Base-by-base conservation (phyloP, 2,797 vertebrate species). In the Spea hammondii region DNA sequence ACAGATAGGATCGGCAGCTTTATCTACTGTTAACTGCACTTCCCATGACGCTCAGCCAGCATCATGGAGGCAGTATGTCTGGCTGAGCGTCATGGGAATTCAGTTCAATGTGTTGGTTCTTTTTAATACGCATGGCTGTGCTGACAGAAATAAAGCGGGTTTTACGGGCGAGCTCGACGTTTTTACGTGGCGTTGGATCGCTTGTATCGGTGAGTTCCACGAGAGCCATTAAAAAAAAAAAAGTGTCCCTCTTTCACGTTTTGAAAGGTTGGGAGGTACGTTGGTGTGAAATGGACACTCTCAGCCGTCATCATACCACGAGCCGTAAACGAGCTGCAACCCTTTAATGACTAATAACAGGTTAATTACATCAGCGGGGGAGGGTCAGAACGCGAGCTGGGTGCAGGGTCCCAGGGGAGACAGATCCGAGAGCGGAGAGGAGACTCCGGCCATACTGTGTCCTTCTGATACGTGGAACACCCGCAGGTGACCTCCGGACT, bases 401-500 rank as follows among this genome's bases (percentile, higher is more conserved):
- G 66, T 17, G 48, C 79, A 81, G 47, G 74, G 57, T 45, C 64
- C 74, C 62, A 81, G 64, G 54, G 9, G 4, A 4, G 74, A 67
- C 54, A 64, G 17, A 8, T 81, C 74, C 3, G 59, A 48, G 8
- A 81, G 17, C 2, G 79, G 74, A 4, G 51, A 47, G 5, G 79
- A 76, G 60, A 81, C 47, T 8, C 13, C 48, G 1, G 79, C 74
- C 53, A 77, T 47, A 5, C 46, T 81, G 74, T 81, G 70, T 5
- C 64, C 69, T 2, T 10, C 47, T 0, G 69, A 14, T 4, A 48
- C 46, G 8, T 81, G 79, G 64, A 76, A 67, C 5, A 64, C 55
- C 9, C 77, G 60, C 32, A 81, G 74, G 0, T 49, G 53, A 53
- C 9, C n/a, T 8, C 69, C 62, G 3, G 53, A 53, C 2, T 48